phyloP scores from a whole-genome alignment of 1,140 invertebrate genomes.

The Drosophila ogumai region DNA sequence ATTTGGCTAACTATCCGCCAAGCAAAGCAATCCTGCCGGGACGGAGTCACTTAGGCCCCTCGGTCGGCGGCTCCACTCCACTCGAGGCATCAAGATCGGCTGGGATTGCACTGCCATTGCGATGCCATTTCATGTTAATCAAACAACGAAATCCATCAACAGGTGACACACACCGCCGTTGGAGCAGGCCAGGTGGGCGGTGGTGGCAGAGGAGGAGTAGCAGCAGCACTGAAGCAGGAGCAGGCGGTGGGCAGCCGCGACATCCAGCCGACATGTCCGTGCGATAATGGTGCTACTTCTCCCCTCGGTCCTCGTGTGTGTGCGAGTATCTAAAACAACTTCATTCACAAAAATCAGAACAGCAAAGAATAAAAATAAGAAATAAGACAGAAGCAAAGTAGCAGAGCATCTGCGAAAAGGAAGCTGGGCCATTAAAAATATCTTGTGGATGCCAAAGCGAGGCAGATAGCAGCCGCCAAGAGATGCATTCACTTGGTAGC shows the following conservation, averaged over 20 bases:
- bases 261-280: conserved; percentile 78
- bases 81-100: conserved; percentile 69
- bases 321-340: conserved; percentile 68
- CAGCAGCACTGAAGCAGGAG: neutral
- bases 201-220: conserved; percentile 37
- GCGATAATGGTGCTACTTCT: conserved; percentile 73
- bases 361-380: conserved; percentile 33
- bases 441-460: conserved; percentile 76
- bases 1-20: conserved; percentile 54
- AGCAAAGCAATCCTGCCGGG: conserved; percentile 19
- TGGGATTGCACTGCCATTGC: conserved; percentile 41
- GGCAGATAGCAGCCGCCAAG: conserved; percentile 62
- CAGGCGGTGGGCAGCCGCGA: conserved; percentile 39
- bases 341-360: conserved; percentile 81
- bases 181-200: conserved; percentile 40
- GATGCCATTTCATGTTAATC: conserved; percentile 80
- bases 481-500: conserved; percentile 54
- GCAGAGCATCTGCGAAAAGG: conserved; percentile 59
- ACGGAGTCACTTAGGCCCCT: conserved; percentile 57
- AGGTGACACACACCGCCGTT: conserved; percentile 67
- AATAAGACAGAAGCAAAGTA: conserved; percentile 32
- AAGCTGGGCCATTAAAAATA: conserved; percentile 83
- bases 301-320: conserved; percentile 25
- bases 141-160: conserved; percentile 83
- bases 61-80: conserved; percentile 51